Percentiles rank a stretch among this genome's conserved stretches.
phyloP scores from a whole-genome alignment of 2,888 invertebrate species.

The Hesperia comma region DNA sequence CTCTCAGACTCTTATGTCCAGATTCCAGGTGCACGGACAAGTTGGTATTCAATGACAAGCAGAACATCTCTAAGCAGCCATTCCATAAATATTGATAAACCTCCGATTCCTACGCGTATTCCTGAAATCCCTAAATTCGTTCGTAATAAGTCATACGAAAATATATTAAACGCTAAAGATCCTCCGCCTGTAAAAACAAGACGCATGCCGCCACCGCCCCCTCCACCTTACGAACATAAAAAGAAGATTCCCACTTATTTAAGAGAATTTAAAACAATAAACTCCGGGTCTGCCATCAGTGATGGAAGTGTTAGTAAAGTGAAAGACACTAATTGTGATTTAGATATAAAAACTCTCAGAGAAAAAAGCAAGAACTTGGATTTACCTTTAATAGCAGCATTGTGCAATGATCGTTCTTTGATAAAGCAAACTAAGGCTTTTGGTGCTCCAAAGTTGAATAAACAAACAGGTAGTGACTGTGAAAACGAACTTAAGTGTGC shows the following conservation, averaged over 20 bases:
- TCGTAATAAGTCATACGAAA: conserved; percentile 91
- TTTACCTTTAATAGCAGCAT: conserved; percentile 95
- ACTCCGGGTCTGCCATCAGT: conserved; percentile 55
- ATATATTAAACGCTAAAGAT: conserved; percentile 86
- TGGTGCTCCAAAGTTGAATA: conserved; percentile 87
- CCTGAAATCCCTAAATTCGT: conserved; percentile 82
- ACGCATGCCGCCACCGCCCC: conserved; percentile 82
- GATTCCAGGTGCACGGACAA: conserved; percentile 81
- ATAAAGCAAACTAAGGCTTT: conserved; percentile 95
- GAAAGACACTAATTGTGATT: conserved; percentile 77
- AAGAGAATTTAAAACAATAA: conserved; percentile 60
- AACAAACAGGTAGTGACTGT: conserved; percentile 72
- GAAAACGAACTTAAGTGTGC: conserved; percentile 75
- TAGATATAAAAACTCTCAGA: conserved; percentile 92
- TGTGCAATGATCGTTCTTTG: conserved; percentile 96
- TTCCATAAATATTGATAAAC: conserved; percentile 87
- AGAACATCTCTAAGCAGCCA: conserved; percentile 85
- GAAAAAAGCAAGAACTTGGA: conserved; percentile 96
- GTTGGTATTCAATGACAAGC: conserved; percentile 86
- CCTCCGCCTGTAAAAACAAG: conserved; percentile 80
- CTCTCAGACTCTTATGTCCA: conserved; percentile 90
- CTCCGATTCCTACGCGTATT: conserved; percentile 85
- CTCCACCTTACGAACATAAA: conserved; percentile 80
- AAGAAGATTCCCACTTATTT: conserved; percentile 83
- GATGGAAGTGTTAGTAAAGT: conserved; percentile 64